phyloP scores from a whole-genome alignment of 2,113 vertebrate genomes.

The Myotis lucifugus region DNA sequence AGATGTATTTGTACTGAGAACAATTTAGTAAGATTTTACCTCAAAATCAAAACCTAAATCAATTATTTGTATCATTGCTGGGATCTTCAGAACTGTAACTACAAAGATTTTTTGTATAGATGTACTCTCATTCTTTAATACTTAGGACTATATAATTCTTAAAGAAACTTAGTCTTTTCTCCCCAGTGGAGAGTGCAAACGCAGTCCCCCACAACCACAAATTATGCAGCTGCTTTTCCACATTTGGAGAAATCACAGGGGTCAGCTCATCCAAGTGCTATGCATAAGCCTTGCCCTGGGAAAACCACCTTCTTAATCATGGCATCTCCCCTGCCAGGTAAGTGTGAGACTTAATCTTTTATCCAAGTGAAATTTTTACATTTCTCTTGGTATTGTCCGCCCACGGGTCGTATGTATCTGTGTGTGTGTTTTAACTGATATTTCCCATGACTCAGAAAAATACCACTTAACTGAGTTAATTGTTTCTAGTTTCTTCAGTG shows the following conservation, averaged over 20 bases:
- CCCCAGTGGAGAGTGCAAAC: neutral
- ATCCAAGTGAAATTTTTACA: neutral
- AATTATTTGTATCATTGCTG: neutral
- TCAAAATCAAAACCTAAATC: neutral
- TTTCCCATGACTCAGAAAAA: neutral
- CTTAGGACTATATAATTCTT: neutral
- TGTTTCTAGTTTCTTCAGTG: neutral
- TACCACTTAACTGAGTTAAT: neutral
- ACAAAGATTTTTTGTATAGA: neutral
- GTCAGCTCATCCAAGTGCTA: neutral
- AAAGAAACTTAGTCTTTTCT: neutral
- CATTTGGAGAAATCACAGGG: neutral
- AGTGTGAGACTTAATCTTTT: neutral
- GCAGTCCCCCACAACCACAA: neutral
- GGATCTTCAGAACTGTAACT: neutral
- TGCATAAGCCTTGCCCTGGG: neutral
- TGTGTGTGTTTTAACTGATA: neutral
- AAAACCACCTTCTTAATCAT: neutral
- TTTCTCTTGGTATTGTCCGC: neutral
- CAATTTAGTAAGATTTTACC: neutral
- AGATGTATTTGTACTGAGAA: neutral
- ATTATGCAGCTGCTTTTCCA: neutral
- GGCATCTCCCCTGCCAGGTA: neutral
- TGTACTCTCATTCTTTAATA: neutral
- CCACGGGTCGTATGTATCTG: neutral